Evolutionary conservation across 2,113 vertebrate species (phyloP), one percentile per base, ranked within the genome.

Genomic region (Ceyx cyanopectus): DNA sequence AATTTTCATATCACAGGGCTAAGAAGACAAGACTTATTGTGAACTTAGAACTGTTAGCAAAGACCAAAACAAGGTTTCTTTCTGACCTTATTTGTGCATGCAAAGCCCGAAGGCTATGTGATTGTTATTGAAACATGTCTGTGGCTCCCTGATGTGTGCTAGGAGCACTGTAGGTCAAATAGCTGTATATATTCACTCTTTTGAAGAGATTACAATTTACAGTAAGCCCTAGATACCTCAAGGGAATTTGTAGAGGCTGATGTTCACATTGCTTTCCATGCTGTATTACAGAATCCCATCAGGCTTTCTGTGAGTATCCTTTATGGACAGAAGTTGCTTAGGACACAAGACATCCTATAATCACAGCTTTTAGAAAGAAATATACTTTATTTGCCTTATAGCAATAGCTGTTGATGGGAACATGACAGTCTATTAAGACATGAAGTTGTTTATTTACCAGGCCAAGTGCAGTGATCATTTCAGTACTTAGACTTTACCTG

Each of bases 181-280:
- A 77, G 9, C 3, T 65, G 5, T 32, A 43, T 30, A 22, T 46
- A 32, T 51, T 68, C n/a, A 57, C 20, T 29, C 8, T 78, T 62
- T 27, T 79, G 37, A 41, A 17, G 14, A 51, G 21, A 46, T 41
- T 61, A 27, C 9, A 30, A 12, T 21, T 17, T 43, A 66, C 19
- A 22, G 6, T 14, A 81, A 81, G 12, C 37, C 18, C 37, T 61
- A 66, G 30, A 75, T 46, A 67, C 40, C 41, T 19, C 34, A 69
- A 57, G 7, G 40, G 54, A 76, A 27, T 65, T 51, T 63, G 11
- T 46, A 51, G 22, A 82, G 54, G 7, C 29, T n/a, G n/a, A 74
- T 1, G 0, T 41, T 46, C 0, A 2, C 3, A 14, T 4, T 54
- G 12, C 10, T 75, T 68, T 75, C 30, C 29, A 62, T 41, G 54